These are phyloP conservation scores for Ptycholaimellus sp. DNA, from an alignment of 2,888 invertebrate species.

Conservation along the genomic window DNA sequence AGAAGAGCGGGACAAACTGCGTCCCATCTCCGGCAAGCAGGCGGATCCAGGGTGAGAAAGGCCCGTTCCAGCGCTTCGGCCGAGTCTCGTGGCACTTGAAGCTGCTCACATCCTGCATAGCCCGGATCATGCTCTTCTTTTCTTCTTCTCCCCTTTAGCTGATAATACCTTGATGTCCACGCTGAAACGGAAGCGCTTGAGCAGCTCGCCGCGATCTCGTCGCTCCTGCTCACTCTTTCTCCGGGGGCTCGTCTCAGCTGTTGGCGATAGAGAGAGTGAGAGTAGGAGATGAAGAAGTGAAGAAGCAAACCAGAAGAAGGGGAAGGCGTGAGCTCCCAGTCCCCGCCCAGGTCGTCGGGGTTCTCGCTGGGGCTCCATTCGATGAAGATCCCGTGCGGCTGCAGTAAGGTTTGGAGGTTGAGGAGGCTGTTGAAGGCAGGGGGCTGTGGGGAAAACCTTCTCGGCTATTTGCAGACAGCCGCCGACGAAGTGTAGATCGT, in stretches of 20 bases:
- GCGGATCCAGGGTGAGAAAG: slow-evolving; percentile 13
- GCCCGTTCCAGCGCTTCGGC: neutral
- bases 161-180: slow-evolving; percentile 19
- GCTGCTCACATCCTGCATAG: slow-evolving; percentile 19
- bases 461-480: slow-evolving; percentile 15
- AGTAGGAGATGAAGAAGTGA: too few species aligned
- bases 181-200: too few species aligned
- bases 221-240: slow-evolving; percentile 1
- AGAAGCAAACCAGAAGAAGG: neutral
- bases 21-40: slow-evolving; percentile 47
- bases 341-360: slow-evolving; percentile 8
- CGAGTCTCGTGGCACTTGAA: slow-evolving; percentile 14
- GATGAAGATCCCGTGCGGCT: slow-evolving; percentile 18
- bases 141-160: too few species aligned
- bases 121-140: too few species aligned
- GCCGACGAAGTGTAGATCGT: slow-evolving; percentile 7
- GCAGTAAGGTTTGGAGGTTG: neutral
- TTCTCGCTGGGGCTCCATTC: slow-evolving; percentile 17
- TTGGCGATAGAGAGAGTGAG: too few species aligned
- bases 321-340: slow-evolving; percentile 4
- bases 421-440: neutral
- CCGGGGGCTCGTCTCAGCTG: too few species aligned
- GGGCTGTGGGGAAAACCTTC: slow-evolving; percentile 15
- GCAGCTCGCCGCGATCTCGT: neutral
- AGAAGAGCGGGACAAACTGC: slow-evolving; percentile 54